phyloP scores from a whole-genome alignment of 1,140 invertebrate species.

The Leptopilina clavipes region DNA sequence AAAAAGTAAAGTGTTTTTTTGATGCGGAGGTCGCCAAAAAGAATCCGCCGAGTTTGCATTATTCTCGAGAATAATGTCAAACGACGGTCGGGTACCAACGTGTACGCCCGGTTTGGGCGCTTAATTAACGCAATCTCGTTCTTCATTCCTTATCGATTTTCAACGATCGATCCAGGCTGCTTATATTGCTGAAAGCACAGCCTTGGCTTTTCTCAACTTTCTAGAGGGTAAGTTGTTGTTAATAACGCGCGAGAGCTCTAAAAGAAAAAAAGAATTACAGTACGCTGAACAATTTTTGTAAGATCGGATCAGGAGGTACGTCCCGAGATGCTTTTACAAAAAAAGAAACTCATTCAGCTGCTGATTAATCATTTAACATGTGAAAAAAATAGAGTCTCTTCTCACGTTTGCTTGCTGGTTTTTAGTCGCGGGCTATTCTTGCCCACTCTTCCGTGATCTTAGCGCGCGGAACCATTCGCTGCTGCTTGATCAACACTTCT shows the following conservation, averaged over 20 bases:
- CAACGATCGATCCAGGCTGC: conserved; percentile 18
- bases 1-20: conserved; percentile 29
- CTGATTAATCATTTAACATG: not conserved
- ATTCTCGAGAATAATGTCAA: conserved; percentile 52
- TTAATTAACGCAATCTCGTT: conserved; percentile 46
- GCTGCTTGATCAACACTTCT: conserved; percentile 48
- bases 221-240: conserved; percentile 21
- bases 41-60: conserved; percentile 59
- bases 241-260: conserved; percentile 33
- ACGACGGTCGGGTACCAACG: conserved; percentile 55
- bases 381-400: conserved; percentile 56
- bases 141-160: conserved; percentile 41
- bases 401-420: conserved; percentile 72
- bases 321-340: conserved; percentile 45
- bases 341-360: conserved; percentile 2
- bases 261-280: not conserved
- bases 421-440: conserved; percentile 54
- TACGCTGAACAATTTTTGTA: conserved; percentile 17
- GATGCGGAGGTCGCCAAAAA: conserved; percentile 41
- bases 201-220: conserved; percentile 27
- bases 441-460: conserved; percentile 49
- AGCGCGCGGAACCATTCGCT: conserved; percentile 67
- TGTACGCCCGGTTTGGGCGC: conserved; percentile 71
- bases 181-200: not conserved
- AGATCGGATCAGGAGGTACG: conserved; percentile 71